Percentiles rank a stretch among this genome's conserved stretches.
phyloP scores from a whole-genome alignment of 2,888 invertebrate genomes.

The Drosophila mettleri region DNA sequence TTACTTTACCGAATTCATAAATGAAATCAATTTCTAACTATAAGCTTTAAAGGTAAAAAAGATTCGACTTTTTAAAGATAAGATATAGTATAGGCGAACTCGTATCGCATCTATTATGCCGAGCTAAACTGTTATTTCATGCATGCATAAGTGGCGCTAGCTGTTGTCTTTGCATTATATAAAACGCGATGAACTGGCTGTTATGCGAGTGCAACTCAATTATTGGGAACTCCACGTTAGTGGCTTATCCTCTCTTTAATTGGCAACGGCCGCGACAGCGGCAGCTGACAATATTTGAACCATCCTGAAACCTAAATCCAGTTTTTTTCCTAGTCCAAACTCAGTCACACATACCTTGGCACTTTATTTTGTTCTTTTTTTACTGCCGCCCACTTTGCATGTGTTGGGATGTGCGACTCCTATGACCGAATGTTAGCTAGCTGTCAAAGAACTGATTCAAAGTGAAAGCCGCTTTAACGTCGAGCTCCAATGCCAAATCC shows the following conservation, averaged over 20 bases:
- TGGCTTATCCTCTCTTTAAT: slow-evolving; percentile 1
- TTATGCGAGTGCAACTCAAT: neutral
- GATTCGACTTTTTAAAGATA: too few species aligned
- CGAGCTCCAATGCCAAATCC: slow-evolving; percentile 7
- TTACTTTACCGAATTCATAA: too few species aligned
- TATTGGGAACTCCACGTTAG: neutral
- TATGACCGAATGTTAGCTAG: slow-evolving; percentile 15
- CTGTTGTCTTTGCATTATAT: neutral
- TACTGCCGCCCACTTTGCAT: slow-evolving; percentile 5
- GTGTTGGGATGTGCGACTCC: neutral
- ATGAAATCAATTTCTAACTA: too few species aligned
- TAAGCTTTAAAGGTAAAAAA: too few species aligned
- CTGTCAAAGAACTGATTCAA: slow-evolving; percentile 29
- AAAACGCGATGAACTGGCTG: neutral
- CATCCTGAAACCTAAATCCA: slow-evolving; percentile 4
- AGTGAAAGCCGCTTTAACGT: slow-evolving; percentile 20
- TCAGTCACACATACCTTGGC: slow-evolving; percentile 5
- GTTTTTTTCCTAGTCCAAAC: neutral
- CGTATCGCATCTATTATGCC: neutral
- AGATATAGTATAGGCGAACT: too few species aligned
- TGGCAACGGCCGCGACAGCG: neutral
- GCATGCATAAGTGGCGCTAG: neutral
- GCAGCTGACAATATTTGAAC: slow-evolving; percentile 6
- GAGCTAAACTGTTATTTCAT: neutral
- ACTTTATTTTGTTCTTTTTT: neutral